A percentile compares a stretch with the other conserved stretches of the same genome.
Conservation (phyloP, 2,888 invertebrate species). For the Oscheius sp. region DNA sequence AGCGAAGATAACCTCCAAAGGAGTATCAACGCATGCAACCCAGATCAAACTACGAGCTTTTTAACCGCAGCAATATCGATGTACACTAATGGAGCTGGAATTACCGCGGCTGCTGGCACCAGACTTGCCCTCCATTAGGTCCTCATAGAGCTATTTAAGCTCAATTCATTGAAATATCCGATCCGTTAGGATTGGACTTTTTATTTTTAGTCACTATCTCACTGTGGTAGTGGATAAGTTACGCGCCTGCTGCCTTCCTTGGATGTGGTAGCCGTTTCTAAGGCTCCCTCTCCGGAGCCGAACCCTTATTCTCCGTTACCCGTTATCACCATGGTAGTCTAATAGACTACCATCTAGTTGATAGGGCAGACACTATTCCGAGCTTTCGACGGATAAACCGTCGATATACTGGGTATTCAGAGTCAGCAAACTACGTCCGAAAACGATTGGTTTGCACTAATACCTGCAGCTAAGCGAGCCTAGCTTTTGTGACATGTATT, state of each 20-base stretch:
- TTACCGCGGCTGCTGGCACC: constrained; percentile 83
- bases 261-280: constrained; percentile 82
- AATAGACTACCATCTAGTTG: constrained; percentile 81
- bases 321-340: constrained; percentile 81
- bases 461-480: constrained; percentile 76
- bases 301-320: constrained; percentile 84
- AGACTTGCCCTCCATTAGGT: constrained; percentile 81
- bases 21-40: constrained; percentile 53
- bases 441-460: constrained; percentile 78
- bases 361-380: constrained; percentile 81
- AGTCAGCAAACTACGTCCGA: constrained; percentile 71
- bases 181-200: constrained; percentile 75
- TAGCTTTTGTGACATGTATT: constrained; percentile 78
- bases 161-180: constrained; percentile 78
- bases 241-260: constrained; percentile 82
- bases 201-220: constrained; percentile 76
- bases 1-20: constrained; percentile 45
- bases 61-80: constrained; percentile 82
- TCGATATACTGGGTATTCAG: constrained; percentile 75
- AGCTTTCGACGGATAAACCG: constrained; percentile 65
- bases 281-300: constrained; percentile 83
- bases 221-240: constrained; percentile 79
- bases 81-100: constrained; percentile 82
- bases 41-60: constrained; percentile 76
- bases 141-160: constrained; percentile 78